Percentiles rank a stretch among this genome's conserved stretches.
These are phyloP conservation scores for Unio delphinus DNA, from an alignment of 2,888 invertebrate genomes.

Conservation along the genomic window DNA sequence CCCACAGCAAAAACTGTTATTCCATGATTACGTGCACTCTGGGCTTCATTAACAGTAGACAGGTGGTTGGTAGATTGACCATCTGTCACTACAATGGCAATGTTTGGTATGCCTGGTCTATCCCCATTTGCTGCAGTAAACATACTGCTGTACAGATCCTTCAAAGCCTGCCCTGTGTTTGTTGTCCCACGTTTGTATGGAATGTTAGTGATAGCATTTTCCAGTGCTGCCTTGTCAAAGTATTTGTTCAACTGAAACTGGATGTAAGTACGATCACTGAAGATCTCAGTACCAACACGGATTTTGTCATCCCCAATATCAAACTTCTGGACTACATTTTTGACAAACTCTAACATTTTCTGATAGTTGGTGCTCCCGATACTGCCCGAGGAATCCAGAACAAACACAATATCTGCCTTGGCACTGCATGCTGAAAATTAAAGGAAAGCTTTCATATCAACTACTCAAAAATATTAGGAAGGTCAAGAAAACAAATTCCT, in stretches of 20 bases:
- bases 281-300: slow-evolving; percentile 50
- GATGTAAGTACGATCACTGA: slow-evolving; percentile 51
- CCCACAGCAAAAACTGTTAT: slow-evolving; percentile 56
- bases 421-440: slow-evolving; percentile 42
- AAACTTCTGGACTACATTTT: slow-evolving; percentile 50
- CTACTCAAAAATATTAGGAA: background rate
- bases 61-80: slow-evolving; percentile 52
- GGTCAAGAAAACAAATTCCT: slow-evolving; percentile 2
- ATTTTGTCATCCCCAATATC: slow-evolving; percentile 53
- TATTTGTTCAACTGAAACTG: slow-evolving; percentile 61
- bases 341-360: slow-evolving; percentile 55
- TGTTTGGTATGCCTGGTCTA: slow-evolving; percentile 54
- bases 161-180: slow-evolving; percentile 57
- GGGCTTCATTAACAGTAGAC: slow-evolving; percentile 46
- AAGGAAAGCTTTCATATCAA: background rate
- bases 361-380: slow-evolving; percentile 55
- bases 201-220: slow-evolving; percentile 54
- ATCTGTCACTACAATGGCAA: slow-evolving; percentile 57
- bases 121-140: slow-evolving; percentile 50
- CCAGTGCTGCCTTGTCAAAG: slow-evolving; percentile 34
- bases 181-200: slow-evolving; percentile 58
- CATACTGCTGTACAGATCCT: slow-evolving; percentile 39
- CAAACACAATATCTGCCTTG: slow-evolving; percentile 60
- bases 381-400: slow-evolving; percentile 64
- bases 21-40: slow-evolving; percentile 35